Evolutionary conservation across 2,113 vertebrate genomes (phyloP).

Genomic region (Aythya baeri): DNA sequence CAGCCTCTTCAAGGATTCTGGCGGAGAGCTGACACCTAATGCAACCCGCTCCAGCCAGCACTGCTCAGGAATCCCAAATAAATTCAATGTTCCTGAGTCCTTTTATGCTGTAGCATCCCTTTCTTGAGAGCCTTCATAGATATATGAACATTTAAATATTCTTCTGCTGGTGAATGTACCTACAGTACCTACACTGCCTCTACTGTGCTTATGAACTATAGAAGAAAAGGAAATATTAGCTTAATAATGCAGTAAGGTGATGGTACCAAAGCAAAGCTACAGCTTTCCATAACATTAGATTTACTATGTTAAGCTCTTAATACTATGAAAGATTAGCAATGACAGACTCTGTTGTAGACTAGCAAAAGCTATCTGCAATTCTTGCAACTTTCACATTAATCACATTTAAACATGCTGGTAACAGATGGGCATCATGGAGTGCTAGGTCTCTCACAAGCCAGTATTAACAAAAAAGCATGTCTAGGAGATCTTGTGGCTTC

Average conservation of each 20-base stretch:
- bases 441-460: constrained; percentile 35
- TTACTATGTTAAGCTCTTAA: constrained; percentile 72
- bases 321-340: constrained; percentile 66
- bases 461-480: constrained; percentile 40
- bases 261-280: constrained; percentile 28
- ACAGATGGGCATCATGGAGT: constrained; percentile 46
- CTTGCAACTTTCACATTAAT: constrained; percentile 63
- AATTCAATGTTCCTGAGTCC: background rate
- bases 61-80: background rate
- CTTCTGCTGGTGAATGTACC: background rate
- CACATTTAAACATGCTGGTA: constrained; percentile 61
- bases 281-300: constrained; percentile 48
- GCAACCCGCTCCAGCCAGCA: background rate
- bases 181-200: background rate
- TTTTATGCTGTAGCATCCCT: constrained; percentile 1
- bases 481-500: constrained; percentile 25
- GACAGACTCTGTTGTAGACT: constrained; percentile 62
- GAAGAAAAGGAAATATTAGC: background rate
- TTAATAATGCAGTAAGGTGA: constrained; percentile 46
- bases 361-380: constrained; percentile 49
- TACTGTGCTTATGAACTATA: background rate
- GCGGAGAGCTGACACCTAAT: background rate
- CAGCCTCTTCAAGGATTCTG: background rate
- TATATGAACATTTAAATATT: background rate
- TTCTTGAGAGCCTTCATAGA: background rate